A percentile compares a stretch with the other conserved stretches of the same genome.
Evolutionary conservation across 2,113 vertebrate species (phyloP).

Genomic region (Puntigrus tetrazona): DNA sequence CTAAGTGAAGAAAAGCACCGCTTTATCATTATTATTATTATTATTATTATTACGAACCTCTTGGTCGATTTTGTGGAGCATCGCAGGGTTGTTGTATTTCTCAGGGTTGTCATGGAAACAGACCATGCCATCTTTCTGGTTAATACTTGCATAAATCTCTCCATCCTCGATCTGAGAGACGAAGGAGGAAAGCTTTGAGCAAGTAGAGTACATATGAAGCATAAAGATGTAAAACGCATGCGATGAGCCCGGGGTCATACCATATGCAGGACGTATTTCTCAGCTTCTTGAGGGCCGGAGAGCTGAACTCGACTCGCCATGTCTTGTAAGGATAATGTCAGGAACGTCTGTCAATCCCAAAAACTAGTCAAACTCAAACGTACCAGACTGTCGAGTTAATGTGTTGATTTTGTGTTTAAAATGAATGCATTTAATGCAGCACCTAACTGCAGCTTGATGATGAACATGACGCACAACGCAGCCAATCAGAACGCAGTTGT

Average conservation of each 20-base stretch:
- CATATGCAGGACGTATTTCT: slow-evolving; percentile 99
- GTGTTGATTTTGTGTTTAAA: too few relatives aligned
- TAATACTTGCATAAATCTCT: slow-evolving; percentile 99
- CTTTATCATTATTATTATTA: too few relatives aligned
- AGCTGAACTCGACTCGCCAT: slow-evolving; percentile 99
- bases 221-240: not conserved
- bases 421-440: too few relatives aligned
- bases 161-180: slow-evolving; percentile 93
- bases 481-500: too few relatives aligned
- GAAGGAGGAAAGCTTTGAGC: not conserved
- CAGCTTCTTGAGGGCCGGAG: slow-evolving; percentile 93
- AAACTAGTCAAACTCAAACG: not conserved
- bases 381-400: too few relatives aligned
- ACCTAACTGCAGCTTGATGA: too few relatives aligned
- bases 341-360: slow-evolving; percentile 85
- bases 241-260: slow-evolving; percentile 70
- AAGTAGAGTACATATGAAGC: not conserved
- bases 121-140: slow-evolving; percentile 99
- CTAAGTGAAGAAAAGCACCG: not conserved
- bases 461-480: too few relatives aligned
- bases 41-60: slow-evolving; percentile 92
- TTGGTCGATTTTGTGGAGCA: slow-evolving; percentile 99
- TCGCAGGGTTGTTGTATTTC: slow-evolving; percentile 99
- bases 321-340: slow-evolving; percentile 98
- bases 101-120: slow-evolving; percentile 99